Evolutionary conservation across 2,797 vertebrate species (phyloP), one percentile per base, ranked within the genome.

Genomic region (Phataginus tetradactyla): DNA sequence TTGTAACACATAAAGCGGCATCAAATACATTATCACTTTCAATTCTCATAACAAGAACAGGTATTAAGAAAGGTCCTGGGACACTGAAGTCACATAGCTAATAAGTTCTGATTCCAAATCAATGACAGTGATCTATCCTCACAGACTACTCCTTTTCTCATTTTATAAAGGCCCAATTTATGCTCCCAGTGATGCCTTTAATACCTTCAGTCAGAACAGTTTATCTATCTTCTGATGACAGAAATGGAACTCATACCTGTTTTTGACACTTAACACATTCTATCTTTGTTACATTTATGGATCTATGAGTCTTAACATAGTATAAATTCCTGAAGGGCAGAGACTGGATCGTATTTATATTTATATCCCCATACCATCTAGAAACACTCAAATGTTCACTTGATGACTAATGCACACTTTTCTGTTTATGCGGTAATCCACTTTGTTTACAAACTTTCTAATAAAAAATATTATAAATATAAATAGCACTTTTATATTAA

Each of bases 1-100:
- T 95, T 66, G 71, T 34, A 88, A 90, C 63, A 74, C 63, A 78
- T 25, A 95, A 94, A 96, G 57, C 20, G 83, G 9, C 92, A n/a
- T 55, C 37, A 94, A 90, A 89, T 55, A 61, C 4, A n/a, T 69
- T 72, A 79, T 78, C 80, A 79, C 17, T 75, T 25, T 85, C 39
- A 90, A 85, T 53, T 53, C 14, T 87, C 12, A 9, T 77, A 64
- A 96, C 20, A 69, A 88, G 83, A 89, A 86, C 15, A 72, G 45
- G 39, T 80, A 68, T 25, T 75, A 66, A 55, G 51, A 83, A 63
- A 81, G 25, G 29, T 21, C 61, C 55, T 78, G 51, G 29, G 34
- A 71, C 5, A 68, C 17, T 45, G 64, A 94, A 81, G 63, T 37
- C 49, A 90, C 63, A 77, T 2, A 78, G 51, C 39, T 77, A 87